Conservation (phyloP, 1,140 invertebrate genomes). For the Heliconius himera region DNA sequence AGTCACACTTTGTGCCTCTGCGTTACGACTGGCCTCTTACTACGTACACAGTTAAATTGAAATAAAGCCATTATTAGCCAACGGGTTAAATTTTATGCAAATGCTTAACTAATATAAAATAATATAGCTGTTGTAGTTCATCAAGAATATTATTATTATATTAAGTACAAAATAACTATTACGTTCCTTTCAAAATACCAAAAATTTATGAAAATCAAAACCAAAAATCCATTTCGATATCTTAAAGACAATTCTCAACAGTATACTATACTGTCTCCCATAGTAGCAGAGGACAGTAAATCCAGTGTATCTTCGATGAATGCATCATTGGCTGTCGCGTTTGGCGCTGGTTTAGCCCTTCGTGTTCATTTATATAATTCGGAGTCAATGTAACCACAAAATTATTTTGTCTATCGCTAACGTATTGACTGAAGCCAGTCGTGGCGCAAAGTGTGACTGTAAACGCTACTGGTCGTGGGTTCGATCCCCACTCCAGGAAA, state of each 20-base stretch:
- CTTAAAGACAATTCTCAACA: neutral
- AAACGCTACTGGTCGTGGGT: too few species aligned
- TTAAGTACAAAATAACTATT: too few species aligned
- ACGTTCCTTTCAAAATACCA: neutral
- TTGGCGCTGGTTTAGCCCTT: conserved; percentile 30
- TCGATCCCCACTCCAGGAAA: too few species aligned
- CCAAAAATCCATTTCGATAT: neutral
- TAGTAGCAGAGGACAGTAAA: neutral
- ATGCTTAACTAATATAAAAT: too few species aligned
- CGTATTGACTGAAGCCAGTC: conserved; percentile 21
- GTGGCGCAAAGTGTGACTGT: too few species aligned
- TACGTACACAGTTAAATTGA: too few species aligned
- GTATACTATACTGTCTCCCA: neutral
- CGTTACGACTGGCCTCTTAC: too few species aligned
- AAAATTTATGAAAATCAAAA: neutral
- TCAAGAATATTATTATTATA: too few species aligned
- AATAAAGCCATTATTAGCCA: too few species aligned
- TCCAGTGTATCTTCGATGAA: conserved; percentile 27
- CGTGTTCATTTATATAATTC: conserved; percentile 40
- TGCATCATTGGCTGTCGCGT: conserved; percentile 23
- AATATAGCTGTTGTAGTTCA: too few species aligned
- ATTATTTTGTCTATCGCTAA: conserved; percentile 46
- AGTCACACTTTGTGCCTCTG: too few species aligned
- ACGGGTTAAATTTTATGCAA: too few species aligned
- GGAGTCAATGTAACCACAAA: conserved; percentile 52